These are phyloP conservation scores for Heliornis fulica DNA, from an alignment of 2,113 vertebrate genomes.

Conservation along the genomic window DNA sequence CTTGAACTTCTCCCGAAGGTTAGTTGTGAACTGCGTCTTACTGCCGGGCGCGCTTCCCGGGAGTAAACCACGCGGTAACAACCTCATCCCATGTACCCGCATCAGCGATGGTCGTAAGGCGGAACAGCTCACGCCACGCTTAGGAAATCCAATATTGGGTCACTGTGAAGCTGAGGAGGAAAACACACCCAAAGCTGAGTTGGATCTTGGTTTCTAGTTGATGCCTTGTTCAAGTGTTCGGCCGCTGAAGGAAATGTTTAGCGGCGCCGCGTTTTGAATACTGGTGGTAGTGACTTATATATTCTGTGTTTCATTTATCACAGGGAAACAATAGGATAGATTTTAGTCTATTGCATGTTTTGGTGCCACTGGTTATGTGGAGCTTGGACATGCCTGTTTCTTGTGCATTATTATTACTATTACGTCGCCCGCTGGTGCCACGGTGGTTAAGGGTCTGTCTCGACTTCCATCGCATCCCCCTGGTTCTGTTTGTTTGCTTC, in stretches of 20 bases:
- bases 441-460: slow-evolving; percentile 56
- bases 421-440: slow-evolving; percentile 48
- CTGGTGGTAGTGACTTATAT: slow-evolving; percentile 62
- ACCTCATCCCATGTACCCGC: neutral
- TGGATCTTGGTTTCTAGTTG: neutral
- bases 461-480: slow-evolving; percentile 54
- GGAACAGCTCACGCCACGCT: neutral
- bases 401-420: slow-evolving; percentile 59
- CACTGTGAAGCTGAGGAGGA: slow-evolving; percentile 63
- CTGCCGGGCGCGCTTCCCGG: slow-evolving; percentile 39
- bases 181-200: neutral
- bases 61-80: neutral
- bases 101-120: neutral
- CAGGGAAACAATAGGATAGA: slow-evolving; percentile 52
- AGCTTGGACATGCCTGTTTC: slow-evolving; percentile 61
- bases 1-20: slow-evolving; percentile 51
- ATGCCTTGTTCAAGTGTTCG: neutral
- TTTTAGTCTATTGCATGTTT: slow-evolving; percentile 69
- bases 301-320: slow-evolving; percentile 58
- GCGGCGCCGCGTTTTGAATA: slow-evolving; percentile 46
- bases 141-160: neutral
- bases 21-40: slow-evolving; percentile 46
- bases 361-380: slow-evolving; percentile 62
- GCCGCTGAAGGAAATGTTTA: neutral
- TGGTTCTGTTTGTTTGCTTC: slow-evolving; percentile 45